Percentiles rank a stretch among this genome's conserved stretches.
Evolutionary conservation across 2,888 invertebrate genomes (phyloP).

Genomic region (Bimastos eiseni): DNA sequence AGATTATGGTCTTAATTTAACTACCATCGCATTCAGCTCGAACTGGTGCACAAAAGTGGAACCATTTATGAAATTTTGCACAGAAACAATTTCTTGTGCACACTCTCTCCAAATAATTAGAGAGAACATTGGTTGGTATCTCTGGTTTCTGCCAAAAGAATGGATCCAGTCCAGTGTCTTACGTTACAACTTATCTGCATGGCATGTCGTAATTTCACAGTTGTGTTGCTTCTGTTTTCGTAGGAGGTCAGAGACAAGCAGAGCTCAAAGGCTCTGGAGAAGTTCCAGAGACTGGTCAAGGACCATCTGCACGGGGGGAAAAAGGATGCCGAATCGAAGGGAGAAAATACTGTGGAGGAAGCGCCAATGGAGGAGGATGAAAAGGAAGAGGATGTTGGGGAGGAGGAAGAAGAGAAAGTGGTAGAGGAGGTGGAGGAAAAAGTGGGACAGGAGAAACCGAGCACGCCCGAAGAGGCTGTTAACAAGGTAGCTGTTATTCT

Average conservation of each 20-base stretch:
- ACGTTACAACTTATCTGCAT: no score
- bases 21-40: no score
- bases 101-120: no score
- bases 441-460: neutral
- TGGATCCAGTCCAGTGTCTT: no score
- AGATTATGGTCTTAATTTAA: no score
- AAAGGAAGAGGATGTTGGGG: neutral
- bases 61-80: no score
- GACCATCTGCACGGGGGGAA: neutral
- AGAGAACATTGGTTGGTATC: no score
- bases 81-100: no score
- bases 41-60: no score
- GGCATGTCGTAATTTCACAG: neutral
- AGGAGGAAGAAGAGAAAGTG: neutral
- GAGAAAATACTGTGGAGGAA: neutral
- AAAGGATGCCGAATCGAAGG: neutral
- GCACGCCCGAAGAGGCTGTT: neutral
- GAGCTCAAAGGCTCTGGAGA: neutral
- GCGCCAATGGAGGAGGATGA: neutral
- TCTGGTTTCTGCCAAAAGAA: no score
- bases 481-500: neutral
- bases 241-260: slow-evolving; percentile 5
- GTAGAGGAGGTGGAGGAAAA: neutral
- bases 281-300: neutral
- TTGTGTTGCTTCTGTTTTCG: neutral